phyloP scores from a whole-genome alignment of 2,797 vertebrate genomes.

The Graptemys geographica region DNA sequence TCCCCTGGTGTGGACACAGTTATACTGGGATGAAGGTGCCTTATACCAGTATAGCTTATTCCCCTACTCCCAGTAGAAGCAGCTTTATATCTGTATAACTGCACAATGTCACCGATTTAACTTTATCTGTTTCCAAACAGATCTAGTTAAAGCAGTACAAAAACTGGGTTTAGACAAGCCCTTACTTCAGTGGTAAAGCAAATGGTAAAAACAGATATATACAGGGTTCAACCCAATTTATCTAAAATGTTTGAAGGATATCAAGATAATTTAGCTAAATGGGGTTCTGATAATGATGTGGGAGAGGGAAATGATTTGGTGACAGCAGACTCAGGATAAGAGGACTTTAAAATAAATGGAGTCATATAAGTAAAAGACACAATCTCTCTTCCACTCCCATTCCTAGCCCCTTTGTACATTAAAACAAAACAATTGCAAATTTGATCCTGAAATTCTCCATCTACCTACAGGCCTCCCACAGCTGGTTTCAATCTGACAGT shows the following conservation, averaged over 20 bases:
- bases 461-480: not conserved
- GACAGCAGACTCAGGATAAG: not conserved
- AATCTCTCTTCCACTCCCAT: not conserved
- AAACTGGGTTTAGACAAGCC: not conserved
- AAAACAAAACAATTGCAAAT: not conserved
- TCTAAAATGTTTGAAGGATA: not conserved
- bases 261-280: not conserved
- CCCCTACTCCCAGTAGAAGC: not conserved
- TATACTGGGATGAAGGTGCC: not conserved
- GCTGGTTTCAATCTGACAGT: not conserved
- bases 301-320: not conserved
- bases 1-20: not conserved
- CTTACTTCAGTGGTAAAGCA: not conserved
- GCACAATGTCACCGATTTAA: not conserved
- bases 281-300: not conserved
- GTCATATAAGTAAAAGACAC: not conserved
- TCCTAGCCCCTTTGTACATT: not conserved
- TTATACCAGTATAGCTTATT: not conserved
- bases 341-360: not conserved
- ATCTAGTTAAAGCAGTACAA: not conserved
- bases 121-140: not conserved
- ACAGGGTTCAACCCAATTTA: not conserved
- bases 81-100: not conserved
- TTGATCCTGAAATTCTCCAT: not conserved
- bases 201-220: not conserved